Conservation (phyloP, 2,888 invertebrate genomes). For the Hesperia comma region DNA sequence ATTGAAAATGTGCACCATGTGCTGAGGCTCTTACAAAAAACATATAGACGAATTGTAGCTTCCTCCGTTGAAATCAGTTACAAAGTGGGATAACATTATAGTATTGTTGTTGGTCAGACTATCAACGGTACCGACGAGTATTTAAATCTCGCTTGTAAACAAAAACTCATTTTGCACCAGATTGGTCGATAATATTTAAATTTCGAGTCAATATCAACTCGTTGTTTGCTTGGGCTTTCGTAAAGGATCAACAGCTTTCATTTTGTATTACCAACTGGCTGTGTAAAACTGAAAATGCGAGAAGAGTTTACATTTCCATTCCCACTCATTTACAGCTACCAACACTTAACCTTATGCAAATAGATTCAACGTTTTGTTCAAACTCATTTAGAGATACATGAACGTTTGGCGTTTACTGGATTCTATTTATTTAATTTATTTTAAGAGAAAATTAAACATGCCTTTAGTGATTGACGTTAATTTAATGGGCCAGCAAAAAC, state of each 20-base stretch:
- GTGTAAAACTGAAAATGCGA: not conserved
- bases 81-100: no score
- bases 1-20: no score
- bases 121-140: no score
- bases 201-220: conserved; percentile 7
- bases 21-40: no score
- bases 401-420: not conserved
- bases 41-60: no score
- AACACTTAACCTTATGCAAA: conserved; percentile 15
- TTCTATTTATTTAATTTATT: conserved; percentile 3
- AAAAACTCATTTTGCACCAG: not conserved
- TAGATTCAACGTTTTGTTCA: conserved; percentile 3
- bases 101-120: no score
- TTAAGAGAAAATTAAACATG: not conserved
- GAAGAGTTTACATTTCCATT: conserved; percentile 2
- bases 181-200: conserved; percentile 5
- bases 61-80: no score
- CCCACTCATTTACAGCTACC: conserved; percentile 4
- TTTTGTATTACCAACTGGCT: conserved; percentile 6
- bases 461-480: not conserved
- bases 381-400: conserved; percentile 4
- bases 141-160: no score
- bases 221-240: conserved; percentile 8
- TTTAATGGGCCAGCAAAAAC: not conserved
- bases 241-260: conserved; percentile 16